These are phyloP conservation scores for Drosophila fuyamai DNA, from an alignment of 1,140 invertebrate species.

Conservation along the genomic window DNA sequence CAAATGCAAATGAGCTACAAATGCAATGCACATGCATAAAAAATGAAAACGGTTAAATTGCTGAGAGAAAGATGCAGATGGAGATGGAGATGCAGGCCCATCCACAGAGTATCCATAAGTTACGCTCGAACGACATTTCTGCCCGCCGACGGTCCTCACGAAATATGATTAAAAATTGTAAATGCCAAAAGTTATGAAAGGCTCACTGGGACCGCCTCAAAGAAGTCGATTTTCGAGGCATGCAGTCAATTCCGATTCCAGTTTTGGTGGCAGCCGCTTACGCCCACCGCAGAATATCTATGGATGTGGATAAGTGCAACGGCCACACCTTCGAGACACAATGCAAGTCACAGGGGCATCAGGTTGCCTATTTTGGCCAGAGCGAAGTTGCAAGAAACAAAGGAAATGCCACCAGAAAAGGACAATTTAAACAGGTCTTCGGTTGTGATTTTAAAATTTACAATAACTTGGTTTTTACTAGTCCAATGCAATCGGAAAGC, in stretches of 20 bases:
- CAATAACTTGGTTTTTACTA: too few species aligned
- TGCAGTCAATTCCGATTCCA: conserved; percentile 24
- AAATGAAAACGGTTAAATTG: conserved; percentile 74
- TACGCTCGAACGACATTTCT: conserved; percentile 56
- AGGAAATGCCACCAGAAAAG: conserved; percentile 17
- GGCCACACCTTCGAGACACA: conserved; percentile 43
- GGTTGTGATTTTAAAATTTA: background rate
- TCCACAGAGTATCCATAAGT: conserved; percentile 57
- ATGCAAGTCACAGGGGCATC: conserved; percentile 45
- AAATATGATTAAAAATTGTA: conserved; percentile 82
- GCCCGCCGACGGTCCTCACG: conserved; percentile 44
- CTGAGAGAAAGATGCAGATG: conserved; percentile 37
- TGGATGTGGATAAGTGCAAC: conserved; percentile 30
- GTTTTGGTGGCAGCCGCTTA: conserved; percentile 33
- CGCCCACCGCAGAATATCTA: conserved; percentile 28
- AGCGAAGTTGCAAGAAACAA: conserved; percentile 3
- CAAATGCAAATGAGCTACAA: conserved; percentile 80
- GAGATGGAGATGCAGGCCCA: conserved; percentile 17
- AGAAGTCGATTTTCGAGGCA: conserved; percentile 15
- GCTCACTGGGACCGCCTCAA: conserved; percentile 25
- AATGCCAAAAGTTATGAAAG: conserved; percentile 70
- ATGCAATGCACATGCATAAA: conserved; percentile 80
- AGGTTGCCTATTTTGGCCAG: conserved; percentile 36
- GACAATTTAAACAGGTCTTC: conserved; percentile 2
- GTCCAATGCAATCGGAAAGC: too few species aligned